These are phyloP conservation scores for Helicoverpa armigera DNA, from an alignment of 1,140 invertebrate genomes.

Conservation along the genomic window DNA sequence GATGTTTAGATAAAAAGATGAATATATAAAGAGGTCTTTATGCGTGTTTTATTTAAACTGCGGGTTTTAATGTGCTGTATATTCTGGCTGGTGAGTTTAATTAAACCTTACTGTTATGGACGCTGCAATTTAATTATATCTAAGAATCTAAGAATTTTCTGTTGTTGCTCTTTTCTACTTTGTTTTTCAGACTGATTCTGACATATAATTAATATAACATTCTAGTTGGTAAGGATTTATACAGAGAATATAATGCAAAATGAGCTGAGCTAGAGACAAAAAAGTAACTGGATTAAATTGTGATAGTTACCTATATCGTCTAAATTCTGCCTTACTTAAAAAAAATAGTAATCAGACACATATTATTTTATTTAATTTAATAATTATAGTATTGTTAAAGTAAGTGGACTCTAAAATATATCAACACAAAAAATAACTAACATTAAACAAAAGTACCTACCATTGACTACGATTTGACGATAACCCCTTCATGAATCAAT, in stretches of 20 bases:
- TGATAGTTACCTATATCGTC: no score
- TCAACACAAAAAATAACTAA: neutral
- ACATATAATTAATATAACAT: neutral
- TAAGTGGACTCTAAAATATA: no score
- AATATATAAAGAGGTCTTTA: slow-evolving; percentile 20
- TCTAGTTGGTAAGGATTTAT: neutral
- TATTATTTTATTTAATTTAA: no score
- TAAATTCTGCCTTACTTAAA: no score
- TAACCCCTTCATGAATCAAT: neutral
- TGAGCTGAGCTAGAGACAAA: no score
- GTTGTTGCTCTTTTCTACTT: neutral
- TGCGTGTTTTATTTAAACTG: slow-evolving; percentile 34
- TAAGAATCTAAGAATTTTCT: neutral
- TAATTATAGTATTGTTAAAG: no score
- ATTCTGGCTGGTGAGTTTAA: neutral
- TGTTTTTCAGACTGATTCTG: neutral
- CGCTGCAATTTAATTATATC: neutral
- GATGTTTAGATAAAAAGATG: slow-evolving; percentile 14
- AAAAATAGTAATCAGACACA: no score
- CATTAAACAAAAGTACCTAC: neutral
- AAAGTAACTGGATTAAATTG: no score
- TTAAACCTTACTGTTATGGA: neutral
- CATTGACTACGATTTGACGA: neutral
- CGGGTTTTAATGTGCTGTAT: neutral
- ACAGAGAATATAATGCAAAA: no score